These are phyloP conservation scores for Brienomyrus longianalis DNA, from an alignment of 2,113 vertebrate species.

Conservation along the genomic window DNA sequence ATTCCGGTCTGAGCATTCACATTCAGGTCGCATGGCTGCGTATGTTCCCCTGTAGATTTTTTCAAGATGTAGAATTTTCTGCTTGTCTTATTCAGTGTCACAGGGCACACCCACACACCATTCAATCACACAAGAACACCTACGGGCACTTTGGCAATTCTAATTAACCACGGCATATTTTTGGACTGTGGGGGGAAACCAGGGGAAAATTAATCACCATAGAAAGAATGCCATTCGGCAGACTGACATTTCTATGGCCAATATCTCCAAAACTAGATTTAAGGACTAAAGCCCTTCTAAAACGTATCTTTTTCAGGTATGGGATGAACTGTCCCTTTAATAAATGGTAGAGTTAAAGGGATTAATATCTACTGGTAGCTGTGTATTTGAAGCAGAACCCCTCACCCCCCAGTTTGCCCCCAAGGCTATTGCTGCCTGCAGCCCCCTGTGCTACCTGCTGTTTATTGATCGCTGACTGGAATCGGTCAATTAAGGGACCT, in stretches of 20 bases:
- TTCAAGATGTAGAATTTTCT: not conserved
- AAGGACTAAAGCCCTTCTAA: not conserved
- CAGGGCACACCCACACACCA: not conserved
- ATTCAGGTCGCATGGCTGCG: no score
- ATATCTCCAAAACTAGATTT: no score
- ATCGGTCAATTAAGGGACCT: constrained; percentile 47
- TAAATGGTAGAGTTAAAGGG: not conserved
- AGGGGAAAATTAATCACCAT: not conserved
- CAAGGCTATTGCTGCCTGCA: not conserved
- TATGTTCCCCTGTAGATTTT: not conserved
- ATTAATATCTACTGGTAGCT: not conserved
- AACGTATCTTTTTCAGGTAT: not conserved
- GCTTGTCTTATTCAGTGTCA: not conserved
- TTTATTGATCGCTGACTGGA: constrained; percentile 52
- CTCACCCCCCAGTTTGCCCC: not conserved
- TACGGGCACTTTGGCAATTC: not conserved
- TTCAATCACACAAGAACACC: not conserved
- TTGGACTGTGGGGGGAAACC: not conserved
- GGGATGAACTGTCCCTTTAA: not conserved
- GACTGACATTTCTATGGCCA: no score
- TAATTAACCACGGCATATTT: not conserved
- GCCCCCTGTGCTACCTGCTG: constrained; percentile 32
- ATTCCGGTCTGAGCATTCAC: no score
- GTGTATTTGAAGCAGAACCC: not conserved
- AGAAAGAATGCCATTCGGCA: not conserved